Percentiles rank a stretch among this genome's conserved stretches.
Conservation (phyloP, 2,113 vertebrate species). For the Neolamprologus ventralis region DNA sequence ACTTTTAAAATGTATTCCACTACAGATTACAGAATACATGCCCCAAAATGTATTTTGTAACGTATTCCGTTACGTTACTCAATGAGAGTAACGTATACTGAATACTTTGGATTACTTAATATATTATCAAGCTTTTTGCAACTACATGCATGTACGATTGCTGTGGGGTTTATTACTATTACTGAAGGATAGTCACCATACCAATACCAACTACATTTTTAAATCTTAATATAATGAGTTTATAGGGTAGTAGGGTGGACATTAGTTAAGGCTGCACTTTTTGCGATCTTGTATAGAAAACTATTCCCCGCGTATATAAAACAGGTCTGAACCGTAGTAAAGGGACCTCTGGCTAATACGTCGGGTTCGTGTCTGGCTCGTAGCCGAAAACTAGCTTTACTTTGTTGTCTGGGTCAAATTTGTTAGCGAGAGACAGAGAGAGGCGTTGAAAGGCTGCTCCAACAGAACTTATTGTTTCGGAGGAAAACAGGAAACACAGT, state of each 20-base stretch:
- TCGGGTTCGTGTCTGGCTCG: too few species aligned
- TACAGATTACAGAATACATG: too few species aligned
- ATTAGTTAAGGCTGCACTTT: background rate
- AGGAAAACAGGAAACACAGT: too few species aligned
- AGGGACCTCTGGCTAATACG: too few species aligned
- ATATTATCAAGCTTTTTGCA: background rate
- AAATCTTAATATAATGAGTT: background rate
- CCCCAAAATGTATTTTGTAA: too few species aligned
- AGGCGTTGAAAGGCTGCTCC: too few species aligned
- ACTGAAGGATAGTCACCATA: background rate
- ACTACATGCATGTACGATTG: background rate
- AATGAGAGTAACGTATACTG: accelerated
- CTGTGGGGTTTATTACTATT: background rate
- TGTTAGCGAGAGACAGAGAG: too few species aligned
- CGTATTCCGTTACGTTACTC: background rate
- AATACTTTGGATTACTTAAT: background rate
- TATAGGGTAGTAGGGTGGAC: background rate
- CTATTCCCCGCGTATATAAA: background rate
- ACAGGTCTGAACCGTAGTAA: too few species aligned
- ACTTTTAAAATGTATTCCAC: too few species aligned
- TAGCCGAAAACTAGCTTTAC: accelerated
- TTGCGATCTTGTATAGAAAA: background rate
- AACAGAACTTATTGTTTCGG: too few species aligned
- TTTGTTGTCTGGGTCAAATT: too few species aligned
- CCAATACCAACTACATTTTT: background rate